Evolutionary conservation across 2,797 vertebrate genomes (phyloP), one percentile per base, ranked within the genome.

Genomic region (Hapalemur alaotrensis): DNA sequence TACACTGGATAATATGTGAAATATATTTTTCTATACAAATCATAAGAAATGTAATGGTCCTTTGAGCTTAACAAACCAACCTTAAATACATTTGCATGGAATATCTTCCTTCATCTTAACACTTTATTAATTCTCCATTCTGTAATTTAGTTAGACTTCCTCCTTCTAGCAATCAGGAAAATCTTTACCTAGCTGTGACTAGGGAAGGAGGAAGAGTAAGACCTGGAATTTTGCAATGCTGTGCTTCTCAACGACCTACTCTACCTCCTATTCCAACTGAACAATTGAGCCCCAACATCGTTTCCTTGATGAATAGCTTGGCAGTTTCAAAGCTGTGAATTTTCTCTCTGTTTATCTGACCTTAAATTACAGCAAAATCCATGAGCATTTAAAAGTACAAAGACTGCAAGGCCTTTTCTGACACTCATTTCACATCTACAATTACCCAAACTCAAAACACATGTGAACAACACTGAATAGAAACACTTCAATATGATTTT

Each of bases 381-480:
- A 89, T 30, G 95, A 93, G 52, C n/a, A 76, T 67, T 91, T 93
- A 86, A 89, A 92, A 95, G 30, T 30, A 96, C 76, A 95, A 96
- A 93, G 63, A 93, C 43, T 25, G 6, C 30, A 76, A 87, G 48
- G 25, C 35, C 30, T 46, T 48, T 92, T 11, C 22, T 93, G 70
- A 94, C 22, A 57, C 57, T 89, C 43, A 90, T 79, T 96, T 93
- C 78, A 61, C 20, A 28, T 80, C 35, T 65, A 70, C 78, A 96
- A 25, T 88, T 89, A 89, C 75, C 38, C 32, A 35, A 95, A n/a
- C 54, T 91, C 43, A 67, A 97, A 88, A 85, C 50, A 70, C 11
- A n/a, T 23, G 7, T 48, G 73, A 86, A 70, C 81, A 91, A 75
- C 46, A 59, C 22, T 35, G 54, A 91, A 43, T 61, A 14, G 48